Percentiles rank a stretch among this genome's conserved stretches.
Evolutionary conservation across 2,888 invertebrate genomes (phyloP).

Genomic region (Dynastes maya): DNA sequence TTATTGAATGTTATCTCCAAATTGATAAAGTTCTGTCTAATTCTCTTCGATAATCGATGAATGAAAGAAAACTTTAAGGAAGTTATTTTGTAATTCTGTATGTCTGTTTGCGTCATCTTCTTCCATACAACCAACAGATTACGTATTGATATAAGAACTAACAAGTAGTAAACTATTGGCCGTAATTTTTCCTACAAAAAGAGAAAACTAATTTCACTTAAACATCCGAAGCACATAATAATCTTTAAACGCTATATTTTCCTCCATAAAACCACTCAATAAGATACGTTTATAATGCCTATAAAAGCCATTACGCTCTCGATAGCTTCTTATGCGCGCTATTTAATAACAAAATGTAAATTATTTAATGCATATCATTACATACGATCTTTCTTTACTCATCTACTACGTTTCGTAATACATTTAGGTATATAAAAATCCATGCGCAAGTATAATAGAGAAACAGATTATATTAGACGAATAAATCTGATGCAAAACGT

Average conservation of each 20-base stretch:
- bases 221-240: not conserved
- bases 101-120: too few relatives aligned
- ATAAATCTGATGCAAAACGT: conserved; percentile 40
- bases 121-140: too few relatives aligned
- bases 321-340: not conserved
- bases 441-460: not conserved
- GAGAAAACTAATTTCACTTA: not conserved
- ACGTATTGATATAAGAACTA: too few relatives aligned
- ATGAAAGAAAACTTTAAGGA: too few relatives aligned
- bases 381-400: not conserved
- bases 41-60: too few relatives aligned
- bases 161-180: too few relatives aligned
- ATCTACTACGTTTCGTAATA: not conserved
- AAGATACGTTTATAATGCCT: too few relatives aligned
- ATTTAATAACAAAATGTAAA: conserved; percentile 10
- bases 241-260: not conserved
- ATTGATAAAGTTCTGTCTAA: too few relatives aligned
- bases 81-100: too few relatives aligned
- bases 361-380: conserved; percentile 11
- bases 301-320: not conserved
- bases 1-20: too few relatives aligned
- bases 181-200: too few relatives aligned
- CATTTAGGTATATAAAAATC: not conserved
- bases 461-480: conserved; percentile 29
- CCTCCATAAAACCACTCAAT: not conserved